Percentiles rank a stretch among this genome's conserved stretches.
Conservation (phyloP, 1,140 invertebrate species). For the Papilio aristodemus region DNA sequence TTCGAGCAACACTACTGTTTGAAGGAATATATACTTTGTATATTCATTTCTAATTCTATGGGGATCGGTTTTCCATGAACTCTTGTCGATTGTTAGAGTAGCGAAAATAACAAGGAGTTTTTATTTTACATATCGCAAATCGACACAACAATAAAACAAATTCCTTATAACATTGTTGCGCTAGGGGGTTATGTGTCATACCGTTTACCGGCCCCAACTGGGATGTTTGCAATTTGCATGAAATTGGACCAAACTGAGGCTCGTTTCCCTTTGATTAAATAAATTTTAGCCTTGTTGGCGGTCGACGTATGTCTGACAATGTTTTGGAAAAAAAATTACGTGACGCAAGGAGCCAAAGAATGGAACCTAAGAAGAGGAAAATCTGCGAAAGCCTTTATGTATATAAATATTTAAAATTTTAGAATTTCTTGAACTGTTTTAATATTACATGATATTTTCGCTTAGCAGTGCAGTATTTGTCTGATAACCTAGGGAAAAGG, state of each 20-base stretch:
- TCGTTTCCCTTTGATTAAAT: slow-evolving; percentile 34
- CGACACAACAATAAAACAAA: slow-evolving; percentile 17
- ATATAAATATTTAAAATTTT: too few relatives aligned
- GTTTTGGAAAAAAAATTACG: neutral
- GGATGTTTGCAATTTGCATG: slow-evolving; percentile 46
- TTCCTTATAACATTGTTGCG: neutral
- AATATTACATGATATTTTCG: too few relatives aligned
- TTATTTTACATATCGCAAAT: slow-evolving; percentile 6
- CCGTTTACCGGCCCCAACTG: slow-evolving; percentile 6
- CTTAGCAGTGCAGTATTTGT: too few relatives aligned
- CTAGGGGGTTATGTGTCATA: slow-evolving; percentile 5
- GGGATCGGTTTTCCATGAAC: neutral
- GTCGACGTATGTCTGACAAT: neutral
- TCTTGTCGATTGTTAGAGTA: neutral
- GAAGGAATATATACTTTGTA: too few relatives aligned
- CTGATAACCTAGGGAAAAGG: too few relatives aligned
- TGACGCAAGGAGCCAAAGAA: neutral
- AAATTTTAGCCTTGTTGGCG: slow-evolving; percentile 8
- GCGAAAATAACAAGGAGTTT: neutral
- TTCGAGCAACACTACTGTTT: neutral
- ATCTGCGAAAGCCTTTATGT: too few relatives aligned
- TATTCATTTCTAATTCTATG: too few relatives aligned
- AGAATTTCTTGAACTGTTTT: too few relatives aligned
- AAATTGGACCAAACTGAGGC: slow-evolving; percentile 45
- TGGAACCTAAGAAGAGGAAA: neutral